Percentiles rank a stretch among this genome's conserved stretches.
phyloP scores from a whole-genome alignment of 2,888 invertebrate species.

The Plebejus argus region DNA sequence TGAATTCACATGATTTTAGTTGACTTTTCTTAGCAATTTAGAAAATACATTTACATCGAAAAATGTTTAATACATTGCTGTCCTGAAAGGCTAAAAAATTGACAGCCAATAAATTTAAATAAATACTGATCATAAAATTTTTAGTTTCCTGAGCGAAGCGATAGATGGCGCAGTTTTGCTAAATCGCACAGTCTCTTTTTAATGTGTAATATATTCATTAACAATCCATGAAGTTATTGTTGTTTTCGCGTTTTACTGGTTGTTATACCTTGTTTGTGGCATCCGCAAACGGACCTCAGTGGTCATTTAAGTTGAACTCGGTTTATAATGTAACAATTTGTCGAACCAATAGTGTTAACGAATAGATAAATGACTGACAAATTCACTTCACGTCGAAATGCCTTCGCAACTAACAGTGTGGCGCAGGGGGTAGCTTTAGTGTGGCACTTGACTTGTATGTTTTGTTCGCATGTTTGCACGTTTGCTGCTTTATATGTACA shows the following conservation, averaged over 20 bases:
- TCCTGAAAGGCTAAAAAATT: background rate
- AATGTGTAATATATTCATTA: background rate
- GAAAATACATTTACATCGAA: background rate
- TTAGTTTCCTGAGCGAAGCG: background rate
- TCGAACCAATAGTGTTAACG: too few relatives aligned
- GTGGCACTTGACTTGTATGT: constrained; percentile 5
- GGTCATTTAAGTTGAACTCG: background rate
- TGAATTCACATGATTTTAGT: background rate
- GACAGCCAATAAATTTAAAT: background rate
- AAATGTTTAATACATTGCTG: background rate
- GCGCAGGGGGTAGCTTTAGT: constrained; percentile 25
- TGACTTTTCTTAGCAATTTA: background rate
- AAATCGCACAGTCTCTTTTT: background rate
- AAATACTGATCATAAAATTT: too few relatives aligned
- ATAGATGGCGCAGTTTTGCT: background rate
- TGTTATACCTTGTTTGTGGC: background rate
- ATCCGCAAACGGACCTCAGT: background rate
- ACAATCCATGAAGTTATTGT: background rate
- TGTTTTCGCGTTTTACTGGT: constrained; percentile 37
- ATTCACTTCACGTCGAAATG: constrained; percentile 45
- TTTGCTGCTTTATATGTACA: constrained; percentile 13
- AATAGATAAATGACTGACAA: background rate
- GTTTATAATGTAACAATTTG: background rate
- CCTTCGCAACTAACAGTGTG: constrained; percentile 60
- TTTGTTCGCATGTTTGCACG: constrained; percentile 14